phyloP scores from a whole-genome alignment of 2,888 invertebrate species.

The Hirtodrosophila duncani region DNA sequence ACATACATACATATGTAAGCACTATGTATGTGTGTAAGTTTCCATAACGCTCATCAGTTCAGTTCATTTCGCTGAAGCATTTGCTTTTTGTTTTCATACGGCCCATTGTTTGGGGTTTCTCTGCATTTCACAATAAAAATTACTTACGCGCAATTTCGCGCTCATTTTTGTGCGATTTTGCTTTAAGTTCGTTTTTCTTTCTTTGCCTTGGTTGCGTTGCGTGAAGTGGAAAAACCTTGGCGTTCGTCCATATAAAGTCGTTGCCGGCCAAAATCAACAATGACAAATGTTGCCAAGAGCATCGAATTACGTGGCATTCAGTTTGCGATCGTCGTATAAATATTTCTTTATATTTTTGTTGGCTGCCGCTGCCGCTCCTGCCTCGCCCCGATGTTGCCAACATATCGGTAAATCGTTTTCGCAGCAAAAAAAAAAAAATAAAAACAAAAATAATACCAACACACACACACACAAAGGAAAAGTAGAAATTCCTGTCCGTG shows the following conservation, averaged over 20 bases:
- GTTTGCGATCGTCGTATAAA: constrained; percentile 44
- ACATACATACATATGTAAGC: not conserved
- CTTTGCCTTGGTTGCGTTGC: constrained; percentile 6
- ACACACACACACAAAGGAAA: not conserved
- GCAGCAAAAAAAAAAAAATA: constrained; percentile 30
- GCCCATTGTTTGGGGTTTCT: constrained; percentile 19
- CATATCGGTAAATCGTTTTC: constrained; percentile 57
- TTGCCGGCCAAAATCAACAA: constrained; percentile 54
- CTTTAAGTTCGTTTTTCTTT: constrained; percentile 39
- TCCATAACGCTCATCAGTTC: constrained; percentile 36
- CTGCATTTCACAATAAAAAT: constrained; percentile 44
- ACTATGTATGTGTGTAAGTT: constrained; percentile 9
- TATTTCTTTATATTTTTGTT: constrained; percentile 35
- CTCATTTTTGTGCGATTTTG: constrained; percentile 57
- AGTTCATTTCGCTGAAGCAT: constrained; percentile 35
- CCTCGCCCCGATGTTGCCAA: too few relatives aligned
- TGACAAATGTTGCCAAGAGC: constrained; percentile 58
- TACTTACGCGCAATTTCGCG: constrained; percentile 66
- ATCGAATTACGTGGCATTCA: constrained; percentile 61
- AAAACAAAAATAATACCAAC: constrained; percentile 42
- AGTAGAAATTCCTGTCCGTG: too few relatives aligned
- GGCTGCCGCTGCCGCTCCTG: constrained; percentile 12
- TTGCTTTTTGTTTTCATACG: constrained; percentile 33
- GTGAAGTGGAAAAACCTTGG: constrained; percentile 1
- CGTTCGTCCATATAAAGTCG: constrained; percentile 42